A percentile compares a stretch with the other conserved stretches of the same genome.
Evolutionary conservation across 2,888 invertebrate species (phyloP).

Genomic region (Herminia tarsipennalis): DNA sequence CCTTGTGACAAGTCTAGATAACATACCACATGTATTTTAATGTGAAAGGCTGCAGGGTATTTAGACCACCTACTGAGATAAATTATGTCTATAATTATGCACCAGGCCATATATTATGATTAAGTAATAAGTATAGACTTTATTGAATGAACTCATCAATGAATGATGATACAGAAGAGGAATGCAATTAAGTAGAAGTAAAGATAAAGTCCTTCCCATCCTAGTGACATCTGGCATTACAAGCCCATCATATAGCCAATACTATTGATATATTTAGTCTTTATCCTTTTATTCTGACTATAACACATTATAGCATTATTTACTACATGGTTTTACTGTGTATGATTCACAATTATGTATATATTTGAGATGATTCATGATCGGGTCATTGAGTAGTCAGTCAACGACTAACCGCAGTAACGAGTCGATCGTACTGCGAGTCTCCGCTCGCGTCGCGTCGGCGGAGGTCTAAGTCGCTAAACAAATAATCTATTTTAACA

Average conservation of each 20-base stretch:
- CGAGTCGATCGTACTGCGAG: constrained; percentile 64
- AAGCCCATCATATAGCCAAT: too few relatives aligned
- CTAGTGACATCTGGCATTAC: too few relatives aligned
- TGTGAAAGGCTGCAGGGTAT: constrained; percentile 3
- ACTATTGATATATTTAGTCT: too few relatives aligned
- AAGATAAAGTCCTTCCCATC: constrained; percentile 19
- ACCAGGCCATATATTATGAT: constrained; percentile 5
- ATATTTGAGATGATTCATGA: constrained; percentile 76
- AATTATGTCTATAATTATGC: constrained; percentile 1
- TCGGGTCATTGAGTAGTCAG: constrained; percentile 72
- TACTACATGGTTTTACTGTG: constrained; percentile 60
- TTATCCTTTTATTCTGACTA: constrained; percentile 9
- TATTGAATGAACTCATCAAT: constrained; percentile 36
- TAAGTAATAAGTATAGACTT: constrained; percentile 21
- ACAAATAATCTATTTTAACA: constrained; percentile 80
- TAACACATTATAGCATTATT: constrained; percentile 50
- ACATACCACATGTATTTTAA: constrained; percentile 1
- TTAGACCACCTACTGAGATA: constrained; percentile 13
- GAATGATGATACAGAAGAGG: constrained; percentile 22
- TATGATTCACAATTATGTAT: constrained; percentile 73
- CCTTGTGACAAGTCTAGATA: constrained; percentile 4
- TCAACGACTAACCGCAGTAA: constrained; percentile 73
- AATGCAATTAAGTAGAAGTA: constrained; percentile 31
- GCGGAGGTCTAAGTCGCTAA: constrained; percentile 65
- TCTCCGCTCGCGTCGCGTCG: constrained; percentile 50